Evolutionary conservation across 23 tunicate species (phyloP).

Genomic region (Trididemnum nubilum): DNA sequence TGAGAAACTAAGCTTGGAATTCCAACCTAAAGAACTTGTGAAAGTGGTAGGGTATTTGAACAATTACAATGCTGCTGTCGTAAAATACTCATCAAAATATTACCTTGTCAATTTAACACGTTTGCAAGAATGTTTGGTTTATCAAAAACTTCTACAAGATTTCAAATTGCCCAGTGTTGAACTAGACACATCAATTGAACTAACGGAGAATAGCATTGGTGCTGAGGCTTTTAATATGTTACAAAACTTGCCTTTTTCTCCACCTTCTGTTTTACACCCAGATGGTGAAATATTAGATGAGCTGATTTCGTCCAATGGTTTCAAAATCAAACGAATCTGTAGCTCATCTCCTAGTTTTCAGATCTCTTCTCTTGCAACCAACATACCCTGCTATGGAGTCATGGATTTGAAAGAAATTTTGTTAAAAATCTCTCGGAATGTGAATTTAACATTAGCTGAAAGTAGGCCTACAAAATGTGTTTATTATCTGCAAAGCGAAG

Average conservation of each 20-base stretch:
- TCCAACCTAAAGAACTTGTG: not conserved
- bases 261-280: not conserved
- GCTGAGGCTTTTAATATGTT: not conserved
- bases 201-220: slow-evolving; percentile 2
- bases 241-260: not conserved
- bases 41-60: slow-evolving; percentile 19
- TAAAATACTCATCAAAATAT: not conserved
- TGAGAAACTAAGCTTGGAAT: not conserved
- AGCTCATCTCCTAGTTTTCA: not conserved
- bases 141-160: slow-evolving; percentile 1
- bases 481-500: slow-evolving; percentile 65
- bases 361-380: slow-evolving; percentile 4
- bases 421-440: slow-evolving; percentile 13
- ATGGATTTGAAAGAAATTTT: slow-evolving; percentile 54
- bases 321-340: slow-evolving; percentile 4
- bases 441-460: not conserved
- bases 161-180: slow-evolving; percentile 2
- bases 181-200: slow-evolving; percentile 14
- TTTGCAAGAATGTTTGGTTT: slow-evolving; percentile 26
- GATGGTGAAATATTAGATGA: slow-evolving; percentile 46
- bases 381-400: slow-evolving; percentile 33
- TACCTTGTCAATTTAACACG: slow-evolving; percentile 31
- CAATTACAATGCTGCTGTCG: not conserved
- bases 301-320: slow-evolving; percentile 55
- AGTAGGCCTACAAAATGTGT: slow-evolving; percentile 35